phyloP scores from a whole-genome alignment of 2,797 vertebrate species.

The Luscinia luscinia region DNA sequence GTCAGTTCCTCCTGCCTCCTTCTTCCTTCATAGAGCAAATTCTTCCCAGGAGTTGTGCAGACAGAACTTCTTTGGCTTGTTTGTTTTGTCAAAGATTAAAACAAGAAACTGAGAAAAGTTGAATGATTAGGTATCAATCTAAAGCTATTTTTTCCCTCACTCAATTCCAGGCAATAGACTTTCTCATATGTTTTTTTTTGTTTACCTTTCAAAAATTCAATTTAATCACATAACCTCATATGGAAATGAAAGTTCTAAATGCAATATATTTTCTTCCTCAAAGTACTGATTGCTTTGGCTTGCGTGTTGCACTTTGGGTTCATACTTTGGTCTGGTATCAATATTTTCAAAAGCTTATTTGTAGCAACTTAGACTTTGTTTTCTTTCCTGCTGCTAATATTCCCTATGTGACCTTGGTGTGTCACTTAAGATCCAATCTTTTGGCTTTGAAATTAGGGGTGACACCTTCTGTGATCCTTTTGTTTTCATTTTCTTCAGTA shows the following conservation, averaged over 20 bases:
- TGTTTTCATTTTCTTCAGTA: background rate
- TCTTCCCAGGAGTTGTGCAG: background rate
- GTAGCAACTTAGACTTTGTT: background rate
- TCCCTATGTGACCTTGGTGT: background rate
- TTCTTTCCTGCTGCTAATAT: background rate
- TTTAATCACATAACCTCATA: background rate
- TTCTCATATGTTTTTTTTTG: background rate
- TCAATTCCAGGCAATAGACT: background rate
- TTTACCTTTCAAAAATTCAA: conserved; percentile 7
- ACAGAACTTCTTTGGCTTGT: background rate
- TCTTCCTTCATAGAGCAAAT: background rate
- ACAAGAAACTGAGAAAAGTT: background rate
- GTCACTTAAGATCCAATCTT: background rate
- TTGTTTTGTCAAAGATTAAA: background rate
- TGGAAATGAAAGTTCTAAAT: background rate
- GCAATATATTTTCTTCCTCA: background rate
- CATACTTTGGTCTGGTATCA: background rate
- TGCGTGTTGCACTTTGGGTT: background rate
- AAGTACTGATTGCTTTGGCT: background rate
- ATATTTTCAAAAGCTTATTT: conserved; percentile 3
- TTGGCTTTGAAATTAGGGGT: background rate
- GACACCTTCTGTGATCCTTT: background rate
- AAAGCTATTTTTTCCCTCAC: background rate
- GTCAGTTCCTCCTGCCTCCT: background rate
- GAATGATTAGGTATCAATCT: background rate